phyloP scores from a whole-genome alignment of 2,113 vertebrate species.

The Progne subis region DNA sequence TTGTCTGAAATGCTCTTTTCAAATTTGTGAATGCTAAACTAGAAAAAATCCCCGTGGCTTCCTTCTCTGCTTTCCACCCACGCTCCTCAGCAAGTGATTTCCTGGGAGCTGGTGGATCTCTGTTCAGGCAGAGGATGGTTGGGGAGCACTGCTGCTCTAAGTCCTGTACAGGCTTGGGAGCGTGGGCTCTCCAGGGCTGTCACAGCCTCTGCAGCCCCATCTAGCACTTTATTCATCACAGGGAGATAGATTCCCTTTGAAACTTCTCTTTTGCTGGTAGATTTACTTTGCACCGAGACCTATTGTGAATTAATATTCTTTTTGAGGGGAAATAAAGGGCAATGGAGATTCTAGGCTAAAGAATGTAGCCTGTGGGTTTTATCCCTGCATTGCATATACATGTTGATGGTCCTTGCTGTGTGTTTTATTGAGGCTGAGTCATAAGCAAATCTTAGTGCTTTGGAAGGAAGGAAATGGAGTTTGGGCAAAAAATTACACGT shows the following conservation, averaged over 20 bases:
- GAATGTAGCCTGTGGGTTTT: not conserved
- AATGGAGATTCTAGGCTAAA: not conserved
- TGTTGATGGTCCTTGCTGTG: slow-evolving; percentile 35
- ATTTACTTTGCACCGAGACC: not conserved
- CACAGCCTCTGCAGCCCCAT: not conserved
- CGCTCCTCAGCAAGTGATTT: not conserved
- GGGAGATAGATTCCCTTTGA: not conserved
- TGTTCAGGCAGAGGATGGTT: not conserved
- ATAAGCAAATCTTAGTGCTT: slow-evolving; percentile 22
- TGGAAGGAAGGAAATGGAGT: slow-evolving; percentile 18
- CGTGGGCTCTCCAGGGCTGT: not conserved
- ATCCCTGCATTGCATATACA: not conserved
- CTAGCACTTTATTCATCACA: not conserved
- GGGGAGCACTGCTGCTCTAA: not conserved
- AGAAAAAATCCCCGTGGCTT: not conserved
- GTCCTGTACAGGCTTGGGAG: rapidly evolving
- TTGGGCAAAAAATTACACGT: not conserved
- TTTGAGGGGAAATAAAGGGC: slow-evolving; percentile 1
- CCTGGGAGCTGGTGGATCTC: not conserved
- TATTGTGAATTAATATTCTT: not conserved
- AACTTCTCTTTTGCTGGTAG: not conserved
- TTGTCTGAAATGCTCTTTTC: not conserved
- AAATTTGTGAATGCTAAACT: not conserved
- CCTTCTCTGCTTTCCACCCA: not conserved
- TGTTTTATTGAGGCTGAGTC: slow-evolving; percentile 59